Conservation (phyloP, 2,888 invertebrate species). For the Caenorhabditis japonica region DNA sequence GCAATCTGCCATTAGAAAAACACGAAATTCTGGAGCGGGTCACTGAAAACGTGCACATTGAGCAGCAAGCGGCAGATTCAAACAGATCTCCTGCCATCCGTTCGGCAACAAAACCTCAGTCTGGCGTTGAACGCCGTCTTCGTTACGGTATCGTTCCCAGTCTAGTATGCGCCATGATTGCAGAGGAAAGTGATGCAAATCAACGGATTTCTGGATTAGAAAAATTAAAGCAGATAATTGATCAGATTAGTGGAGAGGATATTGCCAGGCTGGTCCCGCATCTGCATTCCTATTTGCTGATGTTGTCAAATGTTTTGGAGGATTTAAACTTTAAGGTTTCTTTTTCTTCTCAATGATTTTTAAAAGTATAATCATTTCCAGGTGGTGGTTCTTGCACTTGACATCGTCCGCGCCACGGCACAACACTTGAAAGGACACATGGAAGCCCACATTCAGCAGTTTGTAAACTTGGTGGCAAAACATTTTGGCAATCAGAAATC, state of each 20-base stretch:
- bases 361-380: not conserved
- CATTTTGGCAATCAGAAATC: conserved; percentile 80
- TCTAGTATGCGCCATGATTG: conserved; percentile 78
- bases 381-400: conserved; percentile 79
- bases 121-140: conserved; percentile 50
- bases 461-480: conserved; percentile 79
- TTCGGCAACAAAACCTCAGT: conserved; percentile 26
- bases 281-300: conserved; percentile 82
- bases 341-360: not conserved
- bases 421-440: conserved; percentile 77
- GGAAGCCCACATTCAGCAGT: conserved; percentile 73
- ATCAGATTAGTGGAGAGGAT: conserved; percentile 69
- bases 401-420: conserved; percentile 79
- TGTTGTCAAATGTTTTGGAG: conserved; percentile 81
- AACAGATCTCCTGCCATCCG: conserved; percentile 17
- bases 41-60: conserved; percentile 43
- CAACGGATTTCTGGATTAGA: conserved; percentile 60
- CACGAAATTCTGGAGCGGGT: conserved; percentile 18
- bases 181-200: conserved; percentile 81
- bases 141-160: conserved; percentile 79
- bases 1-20: conserved; percentile 23
- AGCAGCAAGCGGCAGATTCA: conserved; percentile 15
- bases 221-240: conserved; percentile 80
- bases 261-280: conserved; percentile 81
- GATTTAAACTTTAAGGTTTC: conserved; percentile 81